These are phyloP conservation scores for Melanogrammus aeglefinus DNA, from an alignment of 2,797 vertebrate genomes.

Conservation along the genomic window DNA sequence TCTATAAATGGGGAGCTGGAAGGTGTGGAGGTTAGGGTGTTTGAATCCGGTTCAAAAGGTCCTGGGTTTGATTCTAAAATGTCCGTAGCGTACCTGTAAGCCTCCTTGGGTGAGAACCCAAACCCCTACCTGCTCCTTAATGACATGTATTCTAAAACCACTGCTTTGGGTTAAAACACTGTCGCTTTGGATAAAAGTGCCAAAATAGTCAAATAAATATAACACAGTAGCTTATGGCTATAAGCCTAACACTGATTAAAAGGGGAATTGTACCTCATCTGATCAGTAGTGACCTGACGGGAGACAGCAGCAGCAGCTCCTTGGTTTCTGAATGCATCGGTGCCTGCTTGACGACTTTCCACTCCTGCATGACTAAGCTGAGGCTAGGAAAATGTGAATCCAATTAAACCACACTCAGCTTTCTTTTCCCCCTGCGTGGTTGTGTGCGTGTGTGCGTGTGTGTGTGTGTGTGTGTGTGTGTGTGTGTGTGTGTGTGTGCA, in stretches of 20 bases:
- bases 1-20: neutral
- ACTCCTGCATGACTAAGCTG: conserved; percentile 65
- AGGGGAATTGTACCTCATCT: neutral
- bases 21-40: neutral
- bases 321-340: neutral
- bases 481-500: too few species aligned
- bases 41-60: too few species aligned
- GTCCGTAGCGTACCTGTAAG: too few species aligned
- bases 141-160: too few species aligned
- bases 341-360: conserved; percentile 48
- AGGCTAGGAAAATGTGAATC: conserved; percentile 63
- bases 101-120: too few species aligned
- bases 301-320: conserved; percentile 9
- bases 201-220: neutral
- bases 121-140: too few species aligned
- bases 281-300: neutral
- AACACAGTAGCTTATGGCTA: neutral
- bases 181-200: neutral
- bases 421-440: conserved; percentile 48
- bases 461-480: too few species aligned
- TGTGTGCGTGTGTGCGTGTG: too few species aligned
- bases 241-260: neutral
- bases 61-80: too few species aligned
- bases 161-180: too few species aligned
- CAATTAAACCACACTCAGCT: conserved; percentile 60